Base-by-base conservation (phyloP, 2,113 vertebrate genomes). In the Neodontobutis hainanensis region DNA sequence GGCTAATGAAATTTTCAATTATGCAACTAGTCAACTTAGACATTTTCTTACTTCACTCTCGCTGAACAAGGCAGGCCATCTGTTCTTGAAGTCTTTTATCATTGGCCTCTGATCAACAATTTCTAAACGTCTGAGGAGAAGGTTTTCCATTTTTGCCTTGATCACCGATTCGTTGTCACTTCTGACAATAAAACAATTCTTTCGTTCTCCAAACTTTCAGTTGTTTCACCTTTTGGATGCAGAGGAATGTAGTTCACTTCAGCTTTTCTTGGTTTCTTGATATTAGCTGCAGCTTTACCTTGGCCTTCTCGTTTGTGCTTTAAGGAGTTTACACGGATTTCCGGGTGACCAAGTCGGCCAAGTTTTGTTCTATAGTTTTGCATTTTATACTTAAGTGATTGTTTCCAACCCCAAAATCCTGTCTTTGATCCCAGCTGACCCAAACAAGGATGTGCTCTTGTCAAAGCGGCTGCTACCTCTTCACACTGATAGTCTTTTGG, bases 221-320 rank as follows among this genome's bases (percentile, higher is more conserved):
- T n/a, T 15, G 61, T 72, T 49, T 57, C 44, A 11, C 56, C 71
- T 61, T 58, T 75, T 12, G 61, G 61, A 12, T 62, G 47, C 11
- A 35, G 47, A 19, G 70, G 70, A 52, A 42, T 53, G 11, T 52
- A 66, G 19, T 72, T 65, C 7, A 68, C 64, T 16, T 84, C 66
- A 35, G 81, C 66, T 36, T 70, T 80, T 16, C 58, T 76, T 4
- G 70, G 57, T 12, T 84, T 74, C 38, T 80, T 83, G 27, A 79
- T 79, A 8, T 83, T 65, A 1, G 69, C 62, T 34, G 60, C 62
- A 35, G 75, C 27, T 64, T 74, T 80, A 0, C 59, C 70, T 42
- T 77, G 53, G 32, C 60, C 73, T 65, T 77, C 11, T 10, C 5
- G 8, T 53, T 81, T 77, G 46, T 79, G 15, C 11, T 71, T 68